Percentiles rank a stretch among this genome's conserved stretches.
phyloP scores from a whole-genome alignment of 2,797 vertebrate species.

The Oophaga sylvatica region DNA sequence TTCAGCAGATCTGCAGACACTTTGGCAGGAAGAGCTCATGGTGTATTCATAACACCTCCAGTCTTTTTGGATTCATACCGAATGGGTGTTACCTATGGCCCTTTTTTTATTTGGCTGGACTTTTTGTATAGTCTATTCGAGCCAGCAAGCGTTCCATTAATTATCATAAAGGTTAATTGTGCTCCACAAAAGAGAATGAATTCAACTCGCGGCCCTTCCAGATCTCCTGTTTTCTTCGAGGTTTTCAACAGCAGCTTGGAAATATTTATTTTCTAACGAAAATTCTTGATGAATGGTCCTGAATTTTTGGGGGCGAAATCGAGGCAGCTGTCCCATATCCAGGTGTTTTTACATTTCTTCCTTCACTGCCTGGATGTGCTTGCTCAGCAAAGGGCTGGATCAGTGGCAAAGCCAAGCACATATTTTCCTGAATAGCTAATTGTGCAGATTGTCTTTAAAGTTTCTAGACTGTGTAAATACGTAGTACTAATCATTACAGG shows the following conservation, averaged over 20 bases:
- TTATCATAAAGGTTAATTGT: constrained; percentile 47
- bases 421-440: constrained; percentile 60
- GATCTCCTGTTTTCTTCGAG: neutral
- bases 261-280: constrained; percentile 36
- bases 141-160: constrained; percentile 23
- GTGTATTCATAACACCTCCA: constrained; percentile 1
- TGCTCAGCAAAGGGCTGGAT: constrained; percentile 48
- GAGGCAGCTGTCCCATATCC: constrained; percentile 15
- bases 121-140: neutral
- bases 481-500: constrained; percentile 26
- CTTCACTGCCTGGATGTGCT: constrained; percentile 28
- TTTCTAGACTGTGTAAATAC: constrained; percentile 33
- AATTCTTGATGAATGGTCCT: constrained; percentile 46
- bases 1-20: constrained; percentile 3
- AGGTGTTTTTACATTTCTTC: constrained; percentile 37
- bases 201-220: constrained; percentile 5
- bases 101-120: constrained; percentile 10
- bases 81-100: constrained; percentile 6
- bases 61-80: neutral
- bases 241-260: constrained; percentile 8
- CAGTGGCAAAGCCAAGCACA: constrained; percentile 47
- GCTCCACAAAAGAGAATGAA: constrained; percentile 1
- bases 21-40: constrained; percentile 15
- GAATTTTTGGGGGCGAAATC: neutral
- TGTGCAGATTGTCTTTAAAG: constrained; percentile 52